Evolutionary conservation across 2,113 vertebrate species (phyloP).

Genomic region (Ornithorhynchus anatinus): DNA sequence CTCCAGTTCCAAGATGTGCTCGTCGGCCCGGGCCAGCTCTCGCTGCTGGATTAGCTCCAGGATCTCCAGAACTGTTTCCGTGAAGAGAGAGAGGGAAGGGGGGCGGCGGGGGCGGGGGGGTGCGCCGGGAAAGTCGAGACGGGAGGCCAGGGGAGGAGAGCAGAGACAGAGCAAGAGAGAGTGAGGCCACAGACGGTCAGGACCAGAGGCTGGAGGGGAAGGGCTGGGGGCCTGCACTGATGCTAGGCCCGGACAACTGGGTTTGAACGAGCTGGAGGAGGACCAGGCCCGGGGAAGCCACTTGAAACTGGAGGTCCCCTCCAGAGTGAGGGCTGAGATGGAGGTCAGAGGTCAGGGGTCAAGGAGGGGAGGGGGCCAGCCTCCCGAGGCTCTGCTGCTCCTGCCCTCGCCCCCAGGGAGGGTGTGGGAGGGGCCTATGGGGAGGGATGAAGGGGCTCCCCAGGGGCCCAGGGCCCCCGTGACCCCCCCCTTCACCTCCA

Average conservation of each 20-base stretch:
- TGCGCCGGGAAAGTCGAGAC: fast-evolving
- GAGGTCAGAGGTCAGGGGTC: not conserved
- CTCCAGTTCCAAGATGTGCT: constrained; percentile 89
- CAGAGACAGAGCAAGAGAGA: not conserved
- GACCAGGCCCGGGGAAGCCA: too few species aligned
- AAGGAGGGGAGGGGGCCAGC: not conserved
- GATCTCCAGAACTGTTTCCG: constrained; percentile 84
- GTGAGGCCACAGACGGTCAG: too few species aligned
- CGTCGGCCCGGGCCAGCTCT: constrained; percentile 83
- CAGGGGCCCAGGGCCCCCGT: constrained; percentile 44
- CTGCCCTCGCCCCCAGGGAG: too few species aligned
- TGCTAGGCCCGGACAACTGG: too few species aligned
- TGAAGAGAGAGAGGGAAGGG: not conserved
- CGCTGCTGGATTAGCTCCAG: constrained; percentile 85
- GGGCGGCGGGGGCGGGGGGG: fast-evolving
- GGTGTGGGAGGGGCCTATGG: not conserved
- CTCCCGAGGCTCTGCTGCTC: too few species aligned
- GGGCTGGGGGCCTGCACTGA: not conserved
- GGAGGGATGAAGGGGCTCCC: constrained; percentile 14
- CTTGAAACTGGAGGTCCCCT: too few species aligned
- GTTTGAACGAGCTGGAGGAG: too few species aligned
- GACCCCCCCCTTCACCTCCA: constrained; percentile 53
- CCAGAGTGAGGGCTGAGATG: not conserved
- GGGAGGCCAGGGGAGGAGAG: fast-evolving
- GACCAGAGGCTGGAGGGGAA: not conserved